Base-by-base conservation (phyloP, 2,797 vertebrate species). In the Miichthys miiuy region DNA sequence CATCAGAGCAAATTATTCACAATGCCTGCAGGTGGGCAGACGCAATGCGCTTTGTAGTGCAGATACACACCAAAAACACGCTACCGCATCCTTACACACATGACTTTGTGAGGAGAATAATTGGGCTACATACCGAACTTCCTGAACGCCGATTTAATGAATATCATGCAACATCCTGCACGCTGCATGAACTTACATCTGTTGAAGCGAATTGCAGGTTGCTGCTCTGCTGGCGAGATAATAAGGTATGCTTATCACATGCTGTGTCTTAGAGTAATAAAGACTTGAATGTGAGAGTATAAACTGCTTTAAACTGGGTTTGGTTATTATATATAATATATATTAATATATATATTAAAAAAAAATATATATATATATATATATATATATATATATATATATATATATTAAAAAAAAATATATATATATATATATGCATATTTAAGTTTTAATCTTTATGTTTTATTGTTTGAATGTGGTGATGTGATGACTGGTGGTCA, bases 1-100 rank as follows among this genome's bases (percentile, higher is more conserved):
- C 48, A 62, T 74, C 27, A 54, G 30, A 83, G 68, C 20, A 71
- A 86, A 87, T 88, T 81, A 88, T 82, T 83, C 74, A 77, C 77
- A 34, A 48, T 23, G 78, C 76, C 82, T 77, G 80, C 85, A 80
- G 84, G 74, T 85, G 82, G 62, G 44, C 46, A 72, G 74, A 79
- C 73, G 66, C 64, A n/a, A 13, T 44, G 48, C 6, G 23, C 70
- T 84, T 84, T 85, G 73, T 74, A 85, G 75, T 87, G 81, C 78
- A 85, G 80, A 84, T 78, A 66, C 38, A 1, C 65, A 74, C n/a
- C 11, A 62, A 68, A 18, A 17, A 21, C 46, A 54, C 3, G 1
- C 51, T 17, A 34, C 56, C 56, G 34, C 21, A 41, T 56, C 41
- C 74, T 27, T 9, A 60, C 69, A 69, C 56, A 68, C 17, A 38